Evolutionary conservation across 2,113 vertebrate genomes (phyloP).

Genomic region (Eurypyga helias): DNA sequence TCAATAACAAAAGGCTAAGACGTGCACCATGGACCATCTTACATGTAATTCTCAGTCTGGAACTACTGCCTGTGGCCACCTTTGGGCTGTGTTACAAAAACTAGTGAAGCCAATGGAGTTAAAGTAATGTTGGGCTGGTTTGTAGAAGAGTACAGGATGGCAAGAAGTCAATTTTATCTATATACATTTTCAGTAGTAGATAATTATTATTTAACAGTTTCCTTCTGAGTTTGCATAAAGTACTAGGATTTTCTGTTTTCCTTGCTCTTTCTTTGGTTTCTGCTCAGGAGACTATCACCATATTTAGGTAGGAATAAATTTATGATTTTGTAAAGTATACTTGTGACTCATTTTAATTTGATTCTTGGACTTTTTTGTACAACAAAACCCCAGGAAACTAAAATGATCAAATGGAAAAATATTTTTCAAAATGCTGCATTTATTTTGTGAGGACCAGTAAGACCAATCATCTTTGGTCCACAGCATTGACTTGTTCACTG

Average conservation of each 20-base stretch:
- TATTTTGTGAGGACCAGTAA: not conserved
- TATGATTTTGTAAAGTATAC: not conserved
- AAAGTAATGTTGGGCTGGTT: not conserved
- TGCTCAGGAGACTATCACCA: not conserved
- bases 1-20: not conserved
- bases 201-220: not conserved
- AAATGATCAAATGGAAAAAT: not conserved
- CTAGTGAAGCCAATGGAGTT: not conserved
- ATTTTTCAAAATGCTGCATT: not conserved
- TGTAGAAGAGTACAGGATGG: not conserved
- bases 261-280: not conserved
- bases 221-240: not conserved
- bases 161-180: not conserved
- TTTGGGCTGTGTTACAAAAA: not conserved
- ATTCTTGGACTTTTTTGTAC: not conserved
- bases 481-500: not conserved
- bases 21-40: not conserved
- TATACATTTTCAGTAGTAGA: not conserved
- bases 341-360: not conserved
- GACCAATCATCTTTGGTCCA: not conserved
- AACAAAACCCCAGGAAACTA: not conserved
- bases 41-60: not conserved
- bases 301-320: not conserved
- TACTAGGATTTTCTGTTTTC: not conserved
- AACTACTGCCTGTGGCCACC: not conserved